These are phyloP conservation scores for Acanthosepion lycidas DNA, from an alignment of 2,888 invertebrate species.

Conservation along the genomic window DNA sequence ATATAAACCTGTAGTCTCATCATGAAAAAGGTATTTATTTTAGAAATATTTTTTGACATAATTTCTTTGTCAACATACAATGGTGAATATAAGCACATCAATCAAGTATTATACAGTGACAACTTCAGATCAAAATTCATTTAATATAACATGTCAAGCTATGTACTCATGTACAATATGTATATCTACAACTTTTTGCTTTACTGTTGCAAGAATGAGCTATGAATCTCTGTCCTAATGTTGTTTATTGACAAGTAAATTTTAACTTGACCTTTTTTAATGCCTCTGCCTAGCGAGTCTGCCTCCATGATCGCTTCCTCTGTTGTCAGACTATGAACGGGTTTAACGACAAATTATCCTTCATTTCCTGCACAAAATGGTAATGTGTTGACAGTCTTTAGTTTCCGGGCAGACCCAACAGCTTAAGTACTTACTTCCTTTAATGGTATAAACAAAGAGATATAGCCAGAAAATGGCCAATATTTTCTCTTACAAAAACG, in stretches of 20 bases:
- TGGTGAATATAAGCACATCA: too few relatives aligned
- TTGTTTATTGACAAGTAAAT: not conserved
- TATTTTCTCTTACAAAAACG: not conserved
- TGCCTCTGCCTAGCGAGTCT: not conserved
- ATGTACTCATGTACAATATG: too few relatives aligned
- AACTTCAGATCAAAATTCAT: too few relatives aligned
- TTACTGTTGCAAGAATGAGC: not conserved
- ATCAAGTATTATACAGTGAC: too few relatives aligned
- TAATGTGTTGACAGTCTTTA: not conserved
- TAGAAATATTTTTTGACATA: too few relatives aligned
- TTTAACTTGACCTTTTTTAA: not conserved
- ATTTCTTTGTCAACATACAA: too few relatives aligned
- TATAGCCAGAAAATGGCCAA: not conserved
- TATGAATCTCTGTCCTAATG: not conserved
- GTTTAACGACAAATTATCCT: not conserved
- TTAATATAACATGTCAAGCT: too few relatives aligned
- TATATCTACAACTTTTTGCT: not conserved
- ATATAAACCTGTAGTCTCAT: too few relatives aligned
- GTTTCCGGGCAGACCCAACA: not conserved
- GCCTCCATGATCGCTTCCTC: not conserved
- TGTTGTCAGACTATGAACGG: not conserved
- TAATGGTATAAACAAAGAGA: not conserved
- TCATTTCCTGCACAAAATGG: not conserved
- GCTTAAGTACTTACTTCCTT: not conserved
- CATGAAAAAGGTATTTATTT: too few relatives aligned